These are phyloP conservation scores for Bathybates hornii DNA, from an alignment of 2,113 vertebrate genomes.

Conservation along the genomic window DNA sequence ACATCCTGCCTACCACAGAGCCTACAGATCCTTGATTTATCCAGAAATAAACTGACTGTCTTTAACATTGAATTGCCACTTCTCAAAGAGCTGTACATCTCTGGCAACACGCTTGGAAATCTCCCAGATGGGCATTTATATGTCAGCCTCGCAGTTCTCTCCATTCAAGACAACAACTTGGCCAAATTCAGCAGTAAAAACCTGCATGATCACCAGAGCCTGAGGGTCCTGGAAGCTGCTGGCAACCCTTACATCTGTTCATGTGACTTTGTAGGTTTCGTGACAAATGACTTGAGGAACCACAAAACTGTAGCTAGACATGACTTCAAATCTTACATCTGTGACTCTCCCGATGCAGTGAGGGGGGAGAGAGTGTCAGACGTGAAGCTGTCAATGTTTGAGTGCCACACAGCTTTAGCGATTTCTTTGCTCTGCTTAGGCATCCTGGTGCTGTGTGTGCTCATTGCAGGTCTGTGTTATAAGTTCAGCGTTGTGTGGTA, in stretches of 20 bases:
- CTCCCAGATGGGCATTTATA: conserved; percentile 55
- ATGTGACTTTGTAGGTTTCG: conserved; percentile 77
- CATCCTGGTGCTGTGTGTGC: conserved; percentile 49
- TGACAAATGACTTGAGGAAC: not conserved
- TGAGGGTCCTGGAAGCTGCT: conserved; percentile 69
- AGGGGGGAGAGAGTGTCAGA: conserved; percentile 48
- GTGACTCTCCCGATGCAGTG: conserved; percentile 70
- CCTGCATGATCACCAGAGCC: conserved; percentile 55
- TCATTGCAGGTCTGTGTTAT: conserved; percentile 51
- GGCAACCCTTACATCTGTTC: conserved; percentile 77
- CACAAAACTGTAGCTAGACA: conserved; percentile 18
- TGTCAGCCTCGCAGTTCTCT: conserved; percentile 59
- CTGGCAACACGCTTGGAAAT: conserved; percentile 71
- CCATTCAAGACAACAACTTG: conserved; percentile 68
- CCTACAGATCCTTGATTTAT: conserved; percentile 76
- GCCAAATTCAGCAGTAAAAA: conserved; percentile 57
- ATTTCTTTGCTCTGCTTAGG: conserved; percentile 52
- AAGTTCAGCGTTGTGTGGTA: conserved; percentile 56
- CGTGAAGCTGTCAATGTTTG: conserved; percentile 47
- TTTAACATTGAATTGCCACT: conserved; percentile 61
- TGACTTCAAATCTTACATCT: conserved; percentile 66
- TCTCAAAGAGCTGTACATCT: conserved; percentile 75
- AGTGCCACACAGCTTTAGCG: conserved; percentile 69
- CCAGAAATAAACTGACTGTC: conserved; percentile 66
- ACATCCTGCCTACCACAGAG: conserved; percentile 68